Evolutionary conservation across 2,797 vertebrate species (phyloP), one percentile per base, ranked within the genome.

Genomic region (Coracias cyanogaster): DNA sequence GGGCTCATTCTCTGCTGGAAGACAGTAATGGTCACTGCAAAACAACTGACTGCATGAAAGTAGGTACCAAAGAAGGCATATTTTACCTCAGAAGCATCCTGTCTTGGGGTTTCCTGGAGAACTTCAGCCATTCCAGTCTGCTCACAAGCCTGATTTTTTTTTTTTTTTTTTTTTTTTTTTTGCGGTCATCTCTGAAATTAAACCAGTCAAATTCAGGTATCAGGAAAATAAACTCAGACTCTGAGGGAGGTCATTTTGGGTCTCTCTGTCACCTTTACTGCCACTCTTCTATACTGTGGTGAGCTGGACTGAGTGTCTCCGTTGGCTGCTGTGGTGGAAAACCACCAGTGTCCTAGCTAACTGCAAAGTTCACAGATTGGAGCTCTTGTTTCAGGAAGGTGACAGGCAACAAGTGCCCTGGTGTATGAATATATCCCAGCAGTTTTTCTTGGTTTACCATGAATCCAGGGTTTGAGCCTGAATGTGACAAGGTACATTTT

Each of bases 211-310:
- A 51, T 71, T 78, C 48, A 49, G 8, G 7, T 43, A 14, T 49
- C 3, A 7, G 18, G 20, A 43, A 80, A 70, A 41, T 37, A 71
- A 91, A 22, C 26, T 70, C 3, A 3, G 5, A 11, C n/a, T 77
- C 21, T 52, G 55, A 51, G 22, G 15, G 31, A 67, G 11, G 20
- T 49, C 4, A 5, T 71, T 19, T 22, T 54, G 41, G 8, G 45
- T 18, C 5, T 28, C 48, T 62, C 12, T 48, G 20, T 48, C n/a
- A 43, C 71, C 39, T 90, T 71, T 64, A 1, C 9, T 69, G 26
- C 5, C 37, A 9, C 31, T 41, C 19, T n/a, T 46, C 9, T 10
- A 8, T 52, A 54, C 31, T 1, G 1, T 0, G 3, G 2, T 74
- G 61, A 16, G 43, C 19, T 73, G 25, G 17, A 11, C 22, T 51